A percentile compares a stretch with the other conserved stretches of the same genome.
These are phyloP conservation scores for Pristionchus maxplancki DNA, from an alignment of 2,888 invertebrate species.

Conservation along the genomic window DNA sequence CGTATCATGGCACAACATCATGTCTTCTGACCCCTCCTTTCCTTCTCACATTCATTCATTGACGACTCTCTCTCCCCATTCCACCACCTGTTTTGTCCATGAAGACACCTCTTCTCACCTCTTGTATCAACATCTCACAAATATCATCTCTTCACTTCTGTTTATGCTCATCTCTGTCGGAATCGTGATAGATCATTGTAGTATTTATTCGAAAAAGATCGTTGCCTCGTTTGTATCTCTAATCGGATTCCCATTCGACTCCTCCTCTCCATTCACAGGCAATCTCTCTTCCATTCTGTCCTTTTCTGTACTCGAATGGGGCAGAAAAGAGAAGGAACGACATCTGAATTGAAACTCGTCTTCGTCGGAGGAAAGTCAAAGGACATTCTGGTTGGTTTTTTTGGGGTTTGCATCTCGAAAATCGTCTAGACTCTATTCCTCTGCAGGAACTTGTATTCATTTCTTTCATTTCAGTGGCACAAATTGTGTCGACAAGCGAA, in stretches of 20 bases:
- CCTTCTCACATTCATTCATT: not conserved
- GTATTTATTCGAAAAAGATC: not conserved
- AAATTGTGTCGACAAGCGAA: conserved; percentile 33
- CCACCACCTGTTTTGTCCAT: conserved; percentile 23
- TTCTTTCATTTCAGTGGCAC: conserved; percentile 3
- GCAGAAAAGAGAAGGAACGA: not conserved
- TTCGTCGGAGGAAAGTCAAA: conserved; percentile 24
- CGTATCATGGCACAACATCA: no score
- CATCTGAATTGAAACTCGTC: not conserved
- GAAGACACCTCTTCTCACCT: conserved; percentile 10
- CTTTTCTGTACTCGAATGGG: conserved; percentile 27
- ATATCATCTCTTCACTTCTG: not conserved
- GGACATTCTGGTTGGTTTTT: not conserved
- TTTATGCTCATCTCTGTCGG: not conserved
- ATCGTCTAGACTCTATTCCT: not conserved
- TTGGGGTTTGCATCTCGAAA: not conserved
- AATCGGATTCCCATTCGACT: conserved; percentile 19
- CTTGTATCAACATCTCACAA: not conserved
- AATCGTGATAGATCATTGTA: conserved; percentile 9
- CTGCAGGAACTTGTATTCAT: not conserved
- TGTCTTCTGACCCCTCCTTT: conserved; percentile 29
- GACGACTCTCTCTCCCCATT: conserved; percentile 11
- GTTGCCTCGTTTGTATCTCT: not conserved
- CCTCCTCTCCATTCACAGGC: conserved; percentile 9
- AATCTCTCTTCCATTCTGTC: not conserved